Evolutionary conservation across 2,888 invertebrate species (phyloP).

Genomic region (Deroplatys truncata): DNA sequence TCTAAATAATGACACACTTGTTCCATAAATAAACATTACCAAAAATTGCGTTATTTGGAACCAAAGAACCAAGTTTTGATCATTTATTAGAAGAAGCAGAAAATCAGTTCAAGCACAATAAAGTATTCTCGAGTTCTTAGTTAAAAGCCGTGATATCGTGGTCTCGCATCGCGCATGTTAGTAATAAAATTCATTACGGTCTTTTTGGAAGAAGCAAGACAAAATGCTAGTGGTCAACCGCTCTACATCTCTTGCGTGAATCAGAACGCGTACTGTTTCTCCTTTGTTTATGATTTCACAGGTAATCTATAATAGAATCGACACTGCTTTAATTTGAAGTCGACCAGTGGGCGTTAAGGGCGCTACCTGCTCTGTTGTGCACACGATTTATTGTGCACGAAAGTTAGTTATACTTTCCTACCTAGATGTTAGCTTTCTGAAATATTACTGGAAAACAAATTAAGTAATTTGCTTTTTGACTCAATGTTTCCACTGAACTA

Average conservation of each 20-base stretch:
- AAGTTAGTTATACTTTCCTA: not conserved
- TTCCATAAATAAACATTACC: too few species aligned
- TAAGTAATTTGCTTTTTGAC: conserved; percentile 2
- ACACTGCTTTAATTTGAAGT: conserved; percentile 17
- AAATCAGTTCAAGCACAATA: too few species aligned
- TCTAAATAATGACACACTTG: too few species aligned
- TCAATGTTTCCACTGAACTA: not conserved
- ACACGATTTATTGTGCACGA: conserved; percentile 16
- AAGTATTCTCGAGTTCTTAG: too few species aligned
- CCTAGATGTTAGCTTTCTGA: not conserved
- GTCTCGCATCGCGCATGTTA: not conserved
- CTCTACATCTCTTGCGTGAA: conserved; percentile 14
- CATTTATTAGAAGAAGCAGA: too few species aligned
- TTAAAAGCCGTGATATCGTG: too few species aligned
- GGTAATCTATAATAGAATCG: conserved; percentile 27
- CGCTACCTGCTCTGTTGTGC: conserved; percentile 3
- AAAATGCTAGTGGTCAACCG: not conserved
- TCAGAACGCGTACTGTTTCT: not conserved
- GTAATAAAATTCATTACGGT: not conserved
- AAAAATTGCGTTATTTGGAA: too few species aligned
- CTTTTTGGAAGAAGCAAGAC: not conserved
- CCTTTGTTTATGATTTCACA: conserved; percentile 19
- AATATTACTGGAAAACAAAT: not conserved
- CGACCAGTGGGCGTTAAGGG: conserved; percentile 18
- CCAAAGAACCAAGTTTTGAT: too few species aligned